Evolutionary conservation across 2,888 invertebrate genomes (phyloP).

Genomic region (Acanthosepion lycidas): DNA sequence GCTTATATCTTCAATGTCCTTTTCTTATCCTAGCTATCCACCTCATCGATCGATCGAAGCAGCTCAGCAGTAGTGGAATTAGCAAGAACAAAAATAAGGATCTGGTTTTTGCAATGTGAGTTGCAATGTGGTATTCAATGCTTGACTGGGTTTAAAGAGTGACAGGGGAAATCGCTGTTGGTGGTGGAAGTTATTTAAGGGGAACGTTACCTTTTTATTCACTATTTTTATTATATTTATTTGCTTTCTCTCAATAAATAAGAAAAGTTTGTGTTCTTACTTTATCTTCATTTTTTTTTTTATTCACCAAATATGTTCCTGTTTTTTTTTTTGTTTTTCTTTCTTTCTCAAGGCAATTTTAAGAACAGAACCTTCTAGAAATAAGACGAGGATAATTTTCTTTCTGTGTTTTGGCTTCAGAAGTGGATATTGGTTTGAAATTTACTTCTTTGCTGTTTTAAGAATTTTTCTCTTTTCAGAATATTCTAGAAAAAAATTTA

Average conservation of each 20-base stretch:
- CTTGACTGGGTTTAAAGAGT: constrained; percentile 33
- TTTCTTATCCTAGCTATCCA: neutral
- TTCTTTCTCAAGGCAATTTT: neutral
- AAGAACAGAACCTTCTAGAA: constrained; percentile 12
- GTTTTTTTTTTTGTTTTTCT: neutral
- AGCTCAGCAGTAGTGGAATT: neutral
- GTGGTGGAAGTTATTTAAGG: constrained; percentile 1
- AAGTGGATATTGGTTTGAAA: constrained; percentile 8
- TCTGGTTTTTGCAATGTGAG: constrained; percentile 6
- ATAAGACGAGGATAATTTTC: constrained; percentile 12
- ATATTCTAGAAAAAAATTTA: neutral
- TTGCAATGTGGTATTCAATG: neutral
- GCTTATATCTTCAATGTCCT: neutral
- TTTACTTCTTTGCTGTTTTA: neutral
- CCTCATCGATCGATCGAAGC: neutral
- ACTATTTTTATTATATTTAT: neutral
- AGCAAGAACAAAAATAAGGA: constrained; percentile 10
- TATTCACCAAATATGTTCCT: neutral
- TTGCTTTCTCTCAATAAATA: constrained; percentile 33
- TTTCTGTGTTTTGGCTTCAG: neutral
- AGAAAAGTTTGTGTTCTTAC: neutral
- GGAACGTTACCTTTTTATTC: constrained; percentile 7
- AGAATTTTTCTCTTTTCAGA: constrained; percentile 33
- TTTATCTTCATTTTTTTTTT: neutral
- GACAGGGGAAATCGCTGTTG: neutral